Conservation (phyloP, 2,888 invertebrate species). For the Archips crataeganus region DNA sequence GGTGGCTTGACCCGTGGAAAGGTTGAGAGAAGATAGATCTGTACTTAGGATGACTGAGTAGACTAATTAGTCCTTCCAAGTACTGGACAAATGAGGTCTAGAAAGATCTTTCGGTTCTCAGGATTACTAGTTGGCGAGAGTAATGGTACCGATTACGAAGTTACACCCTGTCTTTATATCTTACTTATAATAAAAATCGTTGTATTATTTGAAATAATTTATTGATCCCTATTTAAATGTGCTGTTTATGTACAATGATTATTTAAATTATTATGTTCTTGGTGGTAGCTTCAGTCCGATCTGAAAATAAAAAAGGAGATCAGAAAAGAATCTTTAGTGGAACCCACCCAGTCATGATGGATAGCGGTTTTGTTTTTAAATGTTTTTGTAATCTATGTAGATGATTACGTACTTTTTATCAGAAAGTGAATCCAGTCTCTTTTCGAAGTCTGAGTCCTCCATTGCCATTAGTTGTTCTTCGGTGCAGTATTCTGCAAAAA, state of each 20-base stretch:
- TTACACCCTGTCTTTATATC: not conserved
- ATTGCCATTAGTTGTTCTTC: slow-evolving; percentile 42
- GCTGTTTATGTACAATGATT: slow-evolving; percentile 26
- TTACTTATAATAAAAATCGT: not conserved
- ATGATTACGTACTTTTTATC: slow-evolving; percentile 22
- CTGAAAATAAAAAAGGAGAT: slow-evolving; percentile 14
- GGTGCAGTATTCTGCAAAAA: slow-evolving; percentile 44
- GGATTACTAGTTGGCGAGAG: no score
- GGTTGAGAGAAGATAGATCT: no score
- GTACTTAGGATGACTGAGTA: no score
- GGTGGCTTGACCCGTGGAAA: no score
- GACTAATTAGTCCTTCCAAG: no score
- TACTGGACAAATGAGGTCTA: no score
- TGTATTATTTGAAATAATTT: not conserved
- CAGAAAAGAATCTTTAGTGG: not conserved
- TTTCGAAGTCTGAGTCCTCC: slow-evolving; percentile 41
- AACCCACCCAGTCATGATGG: no score
- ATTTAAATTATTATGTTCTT: not conserved
- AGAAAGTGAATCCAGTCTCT: slow-evolving; percentile 29
- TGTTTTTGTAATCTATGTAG: not conserved
- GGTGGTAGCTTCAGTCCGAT: not conserved
- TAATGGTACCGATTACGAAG: no score
- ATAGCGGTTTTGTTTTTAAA: no score
- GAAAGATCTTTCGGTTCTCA: no score
- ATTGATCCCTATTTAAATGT: slow-evolving; percentile 4